These are phyloP conservation scores for Lacerta bilineata DNA, from an alignment of 2,797 vertebrate species.

Conservation along the genomic window DNA sequence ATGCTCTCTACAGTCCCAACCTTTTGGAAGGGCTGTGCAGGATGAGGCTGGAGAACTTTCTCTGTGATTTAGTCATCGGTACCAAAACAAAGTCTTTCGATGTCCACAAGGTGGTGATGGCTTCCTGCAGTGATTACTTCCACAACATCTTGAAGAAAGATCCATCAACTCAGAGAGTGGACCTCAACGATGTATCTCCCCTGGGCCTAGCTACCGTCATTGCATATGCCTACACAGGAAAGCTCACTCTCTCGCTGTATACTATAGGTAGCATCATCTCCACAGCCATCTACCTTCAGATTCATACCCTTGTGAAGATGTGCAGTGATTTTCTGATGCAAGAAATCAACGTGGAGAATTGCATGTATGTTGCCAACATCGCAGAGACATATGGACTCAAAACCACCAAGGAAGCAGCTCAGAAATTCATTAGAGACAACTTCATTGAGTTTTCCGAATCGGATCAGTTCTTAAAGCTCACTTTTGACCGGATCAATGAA, in stretches of 20 bases:
- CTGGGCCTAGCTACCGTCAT: constrained; percentile 95
- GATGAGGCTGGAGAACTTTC: constrained; percentile 96
- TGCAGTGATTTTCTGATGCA: constrained; percentile 97
- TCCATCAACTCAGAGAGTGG: constrained; percentile 89
- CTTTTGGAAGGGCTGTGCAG: constrained; percentile 94
- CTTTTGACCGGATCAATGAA: constrained; percentile 98
- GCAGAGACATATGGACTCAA: constrained; percentile 95
- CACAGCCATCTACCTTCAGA: constrained; percentile 93
- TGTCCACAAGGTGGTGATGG: constrained; percentile 97
- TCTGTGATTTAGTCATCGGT: constrained; percentile 94
- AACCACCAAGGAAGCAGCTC: constrained; percentile 90
- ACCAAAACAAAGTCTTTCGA: constrained; percentile 97
- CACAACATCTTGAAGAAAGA: constrained; percentile 94
- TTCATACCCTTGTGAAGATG: constrained; percentile 95
- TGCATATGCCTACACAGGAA: constrained; percentile 96
- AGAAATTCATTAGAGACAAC: constrained; percentile 97
- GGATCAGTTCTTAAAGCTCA: constrained; percentile 98
- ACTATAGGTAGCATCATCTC: constrained; percentile 97
- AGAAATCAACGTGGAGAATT: constrained; percentile 97
- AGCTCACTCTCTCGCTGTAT: constrained; percentile 95
- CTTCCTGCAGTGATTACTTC: constrained; percentile 96
- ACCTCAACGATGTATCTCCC: constrained; percentile 93
- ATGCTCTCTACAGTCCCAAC: constrained; percentile 91
- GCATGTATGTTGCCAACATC: constrained; percentile 97
- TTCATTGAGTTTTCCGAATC: constrained; percentile 99